Evolutionary conservation across 2,888 invertebrate genomes (phyloP).

Genomic region (Morpho deidamia): DNA sequence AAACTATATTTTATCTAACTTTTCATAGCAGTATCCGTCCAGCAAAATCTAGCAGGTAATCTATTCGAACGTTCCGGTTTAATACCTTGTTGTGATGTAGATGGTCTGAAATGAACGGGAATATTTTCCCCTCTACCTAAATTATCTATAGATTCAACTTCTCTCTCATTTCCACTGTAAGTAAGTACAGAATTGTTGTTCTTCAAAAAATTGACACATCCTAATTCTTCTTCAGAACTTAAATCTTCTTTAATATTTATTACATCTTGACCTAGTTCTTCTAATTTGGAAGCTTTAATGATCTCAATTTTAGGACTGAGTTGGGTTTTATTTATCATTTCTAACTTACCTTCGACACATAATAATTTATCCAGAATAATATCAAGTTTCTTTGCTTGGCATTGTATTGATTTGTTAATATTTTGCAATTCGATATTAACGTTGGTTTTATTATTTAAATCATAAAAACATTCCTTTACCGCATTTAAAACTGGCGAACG

Average conservation of each 20-base stretch:
- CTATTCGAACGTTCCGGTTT: conserved; percentile 45
- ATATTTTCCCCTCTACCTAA: conserved; percentile 39
- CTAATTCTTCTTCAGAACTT: conserved; percentile 47
- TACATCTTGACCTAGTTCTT: conserved; percentile 50
- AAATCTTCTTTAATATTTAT: conserved; percentile 35
- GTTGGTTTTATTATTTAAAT: conserved; percentile 36
- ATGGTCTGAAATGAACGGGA: conserved; percentile 21
- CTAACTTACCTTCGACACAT: conserved; percentile 48
- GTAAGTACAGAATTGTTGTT: conserved; percentile 25
- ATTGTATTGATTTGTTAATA: conserved; percentile 40
- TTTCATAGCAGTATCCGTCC: conserved; percentile 50
- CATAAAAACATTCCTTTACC: conserved; percentile 48
- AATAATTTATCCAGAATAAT: conserved; percentile 45
- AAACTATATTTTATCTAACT: neutral
- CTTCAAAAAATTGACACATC: conserved; percentile 31
- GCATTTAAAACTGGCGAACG: conserved; percentile 50
- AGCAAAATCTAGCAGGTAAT: conserved; percentile 57
- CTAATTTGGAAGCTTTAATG: conserved; percentile 45
- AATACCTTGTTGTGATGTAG: conserved; percentile 27
- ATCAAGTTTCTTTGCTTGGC: conserved; percentile 45
- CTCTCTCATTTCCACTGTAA: conserved; percentile 13
- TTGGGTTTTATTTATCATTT: conserved; percentile 13
- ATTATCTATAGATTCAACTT: conserved; percentile 12
- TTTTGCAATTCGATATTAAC: conserved; percentile 34
- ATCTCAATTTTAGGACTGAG: conserved; percentile 21